These are phyloP conservation scores for Lordiphosa andalusiaca DNA, from an alignment of 2,888 invertebrate species.

Conservation along the genomic window DNA sequence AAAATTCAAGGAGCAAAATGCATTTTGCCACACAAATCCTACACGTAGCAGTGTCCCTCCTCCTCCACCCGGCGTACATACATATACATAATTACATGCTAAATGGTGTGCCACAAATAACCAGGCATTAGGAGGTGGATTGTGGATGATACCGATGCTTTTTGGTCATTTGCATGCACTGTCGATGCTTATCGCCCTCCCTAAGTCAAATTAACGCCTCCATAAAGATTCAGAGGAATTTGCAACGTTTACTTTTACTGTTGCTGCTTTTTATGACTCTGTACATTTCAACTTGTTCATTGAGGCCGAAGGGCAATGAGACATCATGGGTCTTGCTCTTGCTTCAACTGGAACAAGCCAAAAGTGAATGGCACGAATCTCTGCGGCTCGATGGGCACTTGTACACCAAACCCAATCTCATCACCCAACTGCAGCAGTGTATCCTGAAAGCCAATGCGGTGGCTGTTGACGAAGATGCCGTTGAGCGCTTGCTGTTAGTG, in stretches of 20 bases:
- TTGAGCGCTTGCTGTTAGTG: neutral
- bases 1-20: constrained; percentile 65
- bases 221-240: too few relatives aligned
- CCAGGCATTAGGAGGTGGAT: constrained; percentile 43
- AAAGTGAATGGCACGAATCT: neutral
- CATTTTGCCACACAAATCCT: constrained; percentile 45
- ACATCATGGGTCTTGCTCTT: too few relatives aligned
- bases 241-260: too few relatives aligned
- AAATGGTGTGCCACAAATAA: constrained; percentile 65
- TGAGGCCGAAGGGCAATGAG: too few relatives aligned
- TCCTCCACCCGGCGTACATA: constrained; percentile 19
- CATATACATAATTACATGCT: constrained; percentile 54
- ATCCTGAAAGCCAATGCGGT: neutral
- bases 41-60: constrained; percentile 20
- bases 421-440: neutral
- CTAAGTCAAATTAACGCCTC: too few relatives aligned
- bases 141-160: too few relatives aligned
- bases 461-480: neutral
- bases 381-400: neutral
- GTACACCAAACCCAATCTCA: neutral
- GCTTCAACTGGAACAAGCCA: constrained; percentile 1
- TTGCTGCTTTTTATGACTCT: too few relatives aligned
- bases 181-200: too few relatives aligned
- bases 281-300: too few relatives aligned
- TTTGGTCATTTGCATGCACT: too few relatives aligned